Conservation (phyloP, 2,113 vertebrate genomes). For the Monopterus albus region DNA sequence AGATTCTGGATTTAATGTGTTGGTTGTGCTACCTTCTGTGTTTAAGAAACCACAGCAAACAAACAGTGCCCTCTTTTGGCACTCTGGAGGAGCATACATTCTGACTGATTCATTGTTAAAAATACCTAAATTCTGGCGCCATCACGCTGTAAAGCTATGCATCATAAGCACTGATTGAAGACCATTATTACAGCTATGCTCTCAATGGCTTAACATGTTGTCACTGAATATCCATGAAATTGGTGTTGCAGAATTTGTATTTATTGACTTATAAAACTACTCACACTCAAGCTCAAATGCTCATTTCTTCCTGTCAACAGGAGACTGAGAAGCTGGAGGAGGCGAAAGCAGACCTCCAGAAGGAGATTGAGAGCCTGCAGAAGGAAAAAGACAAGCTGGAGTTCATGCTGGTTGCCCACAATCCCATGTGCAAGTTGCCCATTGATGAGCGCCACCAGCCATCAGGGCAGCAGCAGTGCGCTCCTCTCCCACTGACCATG, state of each 20-base stretch:
- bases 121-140: too few species aligned
- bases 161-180: not conserved
- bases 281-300: not conserved
- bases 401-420: slow-evolving; percentile 98
- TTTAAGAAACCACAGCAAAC: not conserved
- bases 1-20: slow-evolving; percentile 22
- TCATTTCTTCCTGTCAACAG: slow-evolving; percentile 70
- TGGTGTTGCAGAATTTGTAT: too few species aligned
- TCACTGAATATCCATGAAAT: not conserved
- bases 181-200: not conserved
- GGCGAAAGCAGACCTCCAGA: slow-evolving; percentile 95
- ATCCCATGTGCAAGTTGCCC: slow-evolving; percentile 95
- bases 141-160: too few species aligned
- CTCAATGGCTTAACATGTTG: too few species aligned
- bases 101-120: too few species aligned
- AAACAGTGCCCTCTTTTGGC: slow-evolving; percentile 72
- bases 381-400: slow-evolving; percentile 99
- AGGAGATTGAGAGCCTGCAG: slow-evolving; percentile 94
- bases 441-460: slow-evolving; percentile 83
- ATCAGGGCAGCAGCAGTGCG: slow-evolving; percentile 75
- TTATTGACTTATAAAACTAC: too few species aligned
- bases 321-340: slow-evolving; percentile 98
- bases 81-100: not conserved
- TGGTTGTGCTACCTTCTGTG: not conserved
- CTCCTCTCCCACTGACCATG: slow-evolving; percentile 84